These are phyloP conservation scores for Mustela nigripes DNA, from an alignment of 2,113 vertebrate genomes.

Conservation along the genomic window DNA sequence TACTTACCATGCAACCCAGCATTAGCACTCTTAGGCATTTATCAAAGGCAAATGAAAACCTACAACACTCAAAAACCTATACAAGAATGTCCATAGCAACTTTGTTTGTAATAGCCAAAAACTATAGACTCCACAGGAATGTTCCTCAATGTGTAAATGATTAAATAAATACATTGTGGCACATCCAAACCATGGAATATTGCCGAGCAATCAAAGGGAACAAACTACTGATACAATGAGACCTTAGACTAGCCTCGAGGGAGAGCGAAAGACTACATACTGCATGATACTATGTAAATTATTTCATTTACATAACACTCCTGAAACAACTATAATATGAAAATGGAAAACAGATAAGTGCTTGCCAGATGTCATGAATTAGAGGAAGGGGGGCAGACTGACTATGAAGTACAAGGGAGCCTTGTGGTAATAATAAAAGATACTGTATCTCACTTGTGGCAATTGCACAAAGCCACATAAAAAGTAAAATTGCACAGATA, in stretches of 20 bases:
- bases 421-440: neutral
- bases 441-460: neutral
- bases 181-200: neutral
- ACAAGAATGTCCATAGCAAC: neutral
- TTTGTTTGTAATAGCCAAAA: neutral
- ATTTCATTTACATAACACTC: neutral
- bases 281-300: neutral
- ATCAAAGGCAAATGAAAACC: neutral
- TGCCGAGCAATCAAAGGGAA: neutral
- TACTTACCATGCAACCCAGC: neutral
- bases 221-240: neutral
- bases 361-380: neutral
- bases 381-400: neutral
- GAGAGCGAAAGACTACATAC: neutral
- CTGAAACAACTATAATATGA: neutral
- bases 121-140: neutral
- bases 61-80: neutral
- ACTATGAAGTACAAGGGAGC: neutral
- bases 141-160: neutral
- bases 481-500: neutral
- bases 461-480: neutral
- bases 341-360: neutral
- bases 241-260: neutral
- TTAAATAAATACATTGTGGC: neutral
- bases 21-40: neutral